phyloP scores from a whole-genome alignment of 1,140 invertebrate species.

The Drosophila kurseongensis region DNA sequence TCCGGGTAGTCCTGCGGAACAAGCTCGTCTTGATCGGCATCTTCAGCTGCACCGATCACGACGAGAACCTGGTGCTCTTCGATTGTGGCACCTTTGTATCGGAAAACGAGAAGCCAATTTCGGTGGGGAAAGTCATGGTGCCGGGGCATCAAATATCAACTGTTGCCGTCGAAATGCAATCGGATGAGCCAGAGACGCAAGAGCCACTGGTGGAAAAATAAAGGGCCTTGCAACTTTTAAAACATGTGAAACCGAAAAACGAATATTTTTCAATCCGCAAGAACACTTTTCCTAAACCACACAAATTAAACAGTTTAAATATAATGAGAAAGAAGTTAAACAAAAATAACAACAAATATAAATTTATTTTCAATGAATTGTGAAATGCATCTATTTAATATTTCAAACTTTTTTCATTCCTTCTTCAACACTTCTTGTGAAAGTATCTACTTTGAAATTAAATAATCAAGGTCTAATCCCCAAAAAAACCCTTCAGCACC shows the following conservation, averaged over 20 bases:
- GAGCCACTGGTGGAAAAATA: background rate
- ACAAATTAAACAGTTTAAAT: no score
- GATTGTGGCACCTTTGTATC: conserved; percentile 5
- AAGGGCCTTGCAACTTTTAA: background rate
- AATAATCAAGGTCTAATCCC: background rate
- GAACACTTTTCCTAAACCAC: no score
- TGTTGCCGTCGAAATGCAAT: conserved; percentile 14
- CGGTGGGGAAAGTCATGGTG: conserved; percentile 1
- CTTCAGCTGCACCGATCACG: conserved; percentile 53
- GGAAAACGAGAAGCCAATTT: background rate
- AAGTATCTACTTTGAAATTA: background rate
- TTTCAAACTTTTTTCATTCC: no score
- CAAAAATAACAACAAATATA: background rate
- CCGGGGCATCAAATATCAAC: conserved; percentile 3
- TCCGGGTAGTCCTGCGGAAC: conserved; percentile 38
- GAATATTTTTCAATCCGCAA: no score
- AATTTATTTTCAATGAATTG: no score
- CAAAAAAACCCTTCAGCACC: conserved; percentile 1
- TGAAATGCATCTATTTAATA: no score
- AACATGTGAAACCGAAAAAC: no score
- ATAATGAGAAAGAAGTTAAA: background rate
- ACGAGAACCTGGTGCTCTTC: conserved; percentile 42
- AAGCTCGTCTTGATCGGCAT: conserved; percentile 38
- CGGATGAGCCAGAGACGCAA: background rate
- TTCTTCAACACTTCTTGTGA: no score